phyloP scores from a whole-genome alignment of 2,888 invertebrate genomes.

The Hirtodrosophila cameraria region DNA sequence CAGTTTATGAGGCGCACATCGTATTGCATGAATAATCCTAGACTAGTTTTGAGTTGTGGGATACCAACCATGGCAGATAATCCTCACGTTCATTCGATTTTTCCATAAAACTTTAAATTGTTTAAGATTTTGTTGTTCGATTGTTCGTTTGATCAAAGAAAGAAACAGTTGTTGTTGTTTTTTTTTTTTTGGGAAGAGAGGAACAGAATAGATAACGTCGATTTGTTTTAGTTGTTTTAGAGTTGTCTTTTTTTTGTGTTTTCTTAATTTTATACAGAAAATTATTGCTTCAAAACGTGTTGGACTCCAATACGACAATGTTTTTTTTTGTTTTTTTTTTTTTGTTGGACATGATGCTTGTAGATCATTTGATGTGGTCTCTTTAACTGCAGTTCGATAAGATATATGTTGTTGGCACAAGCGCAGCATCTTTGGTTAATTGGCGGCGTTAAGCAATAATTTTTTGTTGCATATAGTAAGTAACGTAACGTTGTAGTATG shows the following conservation, averaged over 20 bases:
- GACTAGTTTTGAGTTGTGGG: conserved; percentile 49
- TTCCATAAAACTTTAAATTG: conserved; percentile 88
- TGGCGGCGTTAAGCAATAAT: conserved; percentile 70
- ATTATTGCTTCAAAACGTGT: conserved; percentile 65
- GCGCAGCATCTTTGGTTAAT: conserved; percentile 38
- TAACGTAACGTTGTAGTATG: conserved; percentile 28
- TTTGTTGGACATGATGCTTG: not conserved
- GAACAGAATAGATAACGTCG: conserved; percentile 69
- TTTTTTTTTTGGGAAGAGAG: conserved; percentile 64
- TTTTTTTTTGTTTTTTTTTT: conserved; percentile 2
- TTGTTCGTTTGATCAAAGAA: conserved; percentile 22
- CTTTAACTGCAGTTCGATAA: not conserved
- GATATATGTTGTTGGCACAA: conserved; percentile 5
- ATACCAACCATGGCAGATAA: conserved; percentile 93
- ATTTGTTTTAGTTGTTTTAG: conserved; percentile 51
- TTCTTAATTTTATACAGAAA: conserved; percentile 58
- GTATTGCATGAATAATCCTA: conserved; percentile 52
- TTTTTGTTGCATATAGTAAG: conserved; percentile 63
- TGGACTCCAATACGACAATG: conserved; percentile 2
- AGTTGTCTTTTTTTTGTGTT: conserved; percentile 14
- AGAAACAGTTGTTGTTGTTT: conserved; percentile 35
- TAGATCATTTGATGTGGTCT: conserved; percentile 15
- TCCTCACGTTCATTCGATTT: conserved; percentile 89
- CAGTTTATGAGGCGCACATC: conserved; percentile 47
- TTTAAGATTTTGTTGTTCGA: conserved; percentile 13